Percentiles rank a stretch among this genome's conserved stretches.
Evolutionary conservation across 2,113 vertebrate species (phyloP).

Genomic region (Gopherus evgoodei): DNA sequence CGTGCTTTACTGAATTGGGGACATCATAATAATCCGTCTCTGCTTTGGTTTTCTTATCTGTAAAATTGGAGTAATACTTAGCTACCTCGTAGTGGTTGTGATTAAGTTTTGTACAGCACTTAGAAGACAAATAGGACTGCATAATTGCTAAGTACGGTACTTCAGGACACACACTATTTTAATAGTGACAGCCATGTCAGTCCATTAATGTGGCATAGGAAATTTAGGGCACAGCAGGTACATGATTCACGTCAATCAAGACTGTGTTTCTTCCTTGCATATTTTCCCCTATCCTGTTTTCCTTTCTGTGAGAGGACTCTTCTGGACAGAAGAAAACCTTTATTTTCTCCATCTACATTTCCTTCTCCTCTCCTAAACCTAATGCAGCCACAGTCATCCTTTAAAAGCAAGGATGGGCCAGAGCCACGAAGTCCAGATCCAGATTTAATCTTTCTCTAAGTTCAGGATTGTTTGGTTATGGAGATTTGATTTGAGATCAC

Average conservation of each 20-base stretch:
- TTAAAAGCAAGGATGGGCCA: neutral
- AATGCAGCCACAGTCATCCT: too few relatives aligned
- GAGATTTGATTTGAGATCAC: neutral
- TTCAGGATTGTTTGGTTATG: neutral
- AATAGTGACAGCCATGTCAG: neutral
- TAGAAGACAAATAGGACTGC: conserved; percentile 43
- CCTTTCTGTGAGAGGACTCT: neutral
- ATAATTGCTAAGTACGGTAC: conserved; percentile 48
- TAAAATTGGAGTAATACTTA: conserved; percentile 48
- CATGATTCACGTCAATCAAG: neutral
- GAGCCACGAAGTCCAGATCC: neutral
- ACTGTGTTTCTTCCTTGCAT: neutral
- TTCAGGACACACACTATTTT: neutral
- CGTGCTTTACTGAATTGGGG: conserved; percentile 1
- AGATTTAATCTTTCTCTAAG: neutral
- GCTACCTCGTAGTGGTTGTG: neutral
- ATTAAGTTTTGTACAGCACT: conserved; percentile 46
- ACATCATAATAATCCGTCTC: conserved; percentile 45
- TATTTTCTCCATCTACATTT: neutral
- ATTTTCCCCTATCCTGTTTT: neutral
- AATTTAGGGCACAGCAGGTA: neutral
- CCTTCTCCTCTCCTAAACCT: neutral
- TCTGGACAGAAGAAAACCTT: neutral
- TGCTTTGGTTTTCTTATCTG: conserved; percentile 59
- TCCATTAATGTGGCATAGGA: neutral